Base-by-base conservation (phyloP, 2,888 invertebrate genomes). In the Notodonta dromedarius region DNA sequence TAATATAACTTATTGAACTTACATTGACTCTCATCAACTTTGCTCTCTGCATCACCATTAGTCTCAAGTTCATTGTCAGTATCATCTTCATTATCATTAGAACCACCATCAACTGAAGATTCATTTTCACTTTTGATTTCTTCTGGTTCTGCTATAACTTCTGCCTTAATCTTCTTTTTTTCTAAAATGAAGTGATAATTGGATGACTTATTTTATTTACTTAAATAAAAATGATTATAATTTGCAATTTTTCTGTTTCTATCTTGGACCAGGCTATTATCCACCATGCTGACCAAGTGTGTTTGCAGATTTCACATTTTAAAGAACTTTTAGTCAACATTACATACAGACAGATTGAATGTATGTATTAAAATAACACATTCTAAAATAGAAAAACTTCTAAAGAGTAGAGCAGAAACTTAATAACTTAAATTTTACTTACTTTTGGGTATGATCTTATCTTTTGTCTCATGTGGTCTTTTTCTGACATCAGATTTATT, bases 21-120 rank as follows among this genome's bases (percentile, higher is more conserved):
- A 91, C 91, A 87, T 74, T 87, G 84, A 63, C 77, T 86, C 51
- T 83, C 85, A 54, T 85, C 79, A 53, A 80, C 78, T 44, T 63
- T 60, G 5, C 48, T 62, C 12, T 56, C 52, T 5, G 55, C 82
- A 71, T 82, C 82, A 51, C 64, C 78, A 64, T 78, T 81, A 78
- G 61, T 65, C 55, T 73, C 70, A 32, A 76, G 74, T 61, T 83
- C 73, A 67, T 76, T 77, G 14, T 82, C 65, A 1, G 58, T 24
- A n/a, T 62, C 62, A 58, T 59, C 73, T 44, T 79, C 74, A 24
- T 76, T 70, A 39, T 77, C 77, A 53, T 76, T 72, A 24, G 24
- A 24, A 24, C 58, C 73, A 71, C 61, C 69, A 5, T 74, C 70
- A 46, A 75, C 79, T 4, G 79, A 75, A 57, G 67, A 70, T 12